Percentiles rank a stretch among this genome's conserved stretches.
phyloP scores from a whole-genome alignment of 2,888 invertebrate species.

The Tethea ocularis region DNA sequence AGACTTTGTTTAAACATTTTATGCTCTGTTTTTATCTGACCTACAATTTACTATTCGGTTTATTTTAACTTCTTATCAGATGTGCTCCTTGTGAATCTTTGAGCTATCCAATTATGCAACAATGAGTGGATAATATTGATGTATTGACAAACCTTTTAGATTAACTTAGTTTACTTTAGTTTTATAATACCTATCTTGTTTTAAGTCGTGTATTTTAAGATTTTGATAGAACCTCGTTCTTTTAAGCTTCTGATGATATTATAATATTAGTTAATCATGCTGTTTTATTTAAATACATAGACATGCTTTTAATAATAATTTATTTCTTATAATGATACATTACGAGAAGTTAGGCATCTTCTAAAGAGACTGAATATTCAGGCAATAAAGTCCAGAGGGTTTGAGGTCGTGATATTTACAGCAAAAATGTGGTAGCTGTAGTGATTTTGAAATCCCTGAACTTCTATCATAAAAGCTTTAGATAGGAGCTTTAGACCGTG shows the following conservation, averaged over 20 bases:
- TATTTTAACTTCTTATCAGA: no score
- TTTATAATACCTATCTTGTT: slow-evolving; percentile 53
- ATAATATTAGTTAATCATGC: slow-evolving; percentile 38
- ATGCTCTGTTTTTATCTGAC: background rate
- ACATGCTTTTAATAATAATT: background rate
- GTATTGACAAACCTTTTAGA: slow-evolving; percentile 51
- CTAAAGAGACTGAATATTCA: background rate
- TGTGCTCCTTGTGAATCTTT: background rate
- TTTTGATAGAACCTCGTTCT: slow-evolving; percentile 60
- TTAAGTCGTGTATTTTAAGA: slow-evolving; percentile 57
- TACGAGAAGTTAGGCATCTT: background rate
- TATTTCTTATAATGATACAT: slow-evolving; percentile 1
- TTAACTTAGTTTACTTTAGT: slow-evolving; percentile 62
- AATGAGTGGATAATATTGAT: slow-evolving; percentile 34
- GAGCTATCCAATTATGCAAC: background rate
- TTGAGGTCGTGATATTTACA: no score
- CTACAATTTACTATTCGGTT: no score
- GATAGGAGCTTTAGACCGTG: no score
- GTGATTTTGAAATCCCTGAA: no score
- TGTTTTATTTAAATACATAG: slow-evolving; percentile 29
- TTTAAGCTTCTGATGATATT: slow-evolving; percentile 65
- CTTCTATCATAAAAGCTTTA: no score
- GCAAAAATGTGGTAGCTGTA: no score
- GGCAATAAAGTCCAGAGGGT: background rate
- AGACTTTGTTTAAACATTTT: background rate